Evolutionary conservation across 2,113 vertebrate species (phyloP).

Genomic region (Ploceus nigricollis): DNA sequence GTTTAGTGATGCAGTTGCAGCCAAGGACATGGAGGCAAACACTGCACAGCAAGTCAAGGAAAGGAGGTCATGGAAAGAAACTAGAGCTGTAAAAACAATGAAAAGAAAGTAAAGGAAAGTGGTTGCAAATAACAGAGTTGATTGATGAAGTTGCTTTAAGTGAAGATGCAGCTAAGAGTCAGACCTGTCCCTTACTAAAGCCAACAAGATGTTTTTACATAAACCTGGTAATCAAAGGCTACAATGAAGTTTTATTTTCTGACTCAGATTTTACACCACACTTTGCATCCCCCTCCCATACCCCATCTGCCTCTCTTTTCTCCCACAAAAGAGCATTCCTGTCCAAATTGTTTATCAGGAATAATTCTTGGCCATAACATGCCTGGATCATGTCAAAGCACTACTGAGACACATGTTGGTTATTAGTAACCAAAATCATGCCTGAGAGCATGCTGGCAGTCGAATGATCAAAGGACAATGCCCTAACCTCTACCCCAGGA

Average conservation of each 20-base stretch:
- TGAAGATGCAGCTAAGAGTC: not conserved
- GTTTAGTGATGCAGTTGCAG: not conserved
- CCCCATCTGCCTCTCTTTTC: not conserved
- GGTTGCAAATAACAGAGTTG: not conserved
- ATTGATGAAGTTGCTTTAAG: not conserved
- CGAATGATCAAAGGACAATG: not conserved
- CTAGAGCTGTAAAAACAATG: not conserved
- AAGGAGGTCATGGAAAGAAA: not conserved
- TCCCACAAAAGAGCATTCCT: not conserved
- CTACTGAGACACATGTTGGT: fast-evolving
- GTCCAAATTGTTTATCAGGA: not conserved
- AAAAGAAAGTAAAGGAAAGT: not conserved
- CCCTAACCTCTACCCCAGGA: not conserved
- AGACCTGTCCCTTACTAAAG: not conserved
- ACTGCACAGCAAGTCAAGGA: not conserved
- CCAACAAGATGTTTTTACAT: not conserved
- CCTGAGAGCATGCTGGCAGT: not conserved
- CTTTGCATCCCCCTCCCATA: not conserved
- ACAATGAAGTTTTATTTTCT: not conserved
- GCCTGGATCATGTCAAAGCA: not conserved
- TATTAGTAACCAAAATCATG: not conserved
- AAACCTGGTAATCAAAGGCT: not conserved
- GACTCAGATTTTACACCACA: not conserved
- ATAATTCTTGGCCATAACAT: not conserved
- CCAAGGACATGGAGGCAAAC: not conserved